These are phyloP conservation scores for Tiaroga cobitis DNA, from an alignment of 2,797 vertebrate species.

Conservation along the genomic window DNA sequence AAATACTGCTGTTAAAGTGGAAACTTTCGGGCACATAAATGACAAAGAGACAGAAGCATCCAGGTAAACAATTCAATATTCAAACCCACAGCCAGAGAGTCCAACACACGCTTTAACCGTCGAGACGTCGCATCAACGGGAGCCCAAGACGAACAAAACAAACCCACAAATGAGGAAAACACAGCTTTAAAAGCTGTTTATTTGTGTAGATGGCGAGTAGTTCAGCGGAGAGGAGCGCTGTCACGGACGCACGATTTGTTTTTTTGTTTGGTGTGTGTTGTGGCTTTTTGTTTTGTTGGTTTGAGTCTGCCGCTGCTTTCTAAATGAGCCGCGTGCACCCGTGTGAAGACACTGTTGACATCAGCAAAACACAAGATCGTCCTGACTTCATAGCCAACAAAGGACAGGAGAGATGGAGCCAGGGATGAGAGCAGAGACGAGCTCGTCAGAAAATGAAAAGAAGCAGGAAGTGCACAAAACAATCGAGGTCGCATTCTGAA, in stretches of 20 bases:
- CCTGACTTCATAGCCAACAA: constrained; percentile 56
- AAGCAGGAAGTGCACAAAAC: constrained; percentile 53
- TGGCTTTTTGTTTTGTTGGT: constrained; percentile 55
- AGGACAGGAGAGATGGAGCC: constrained; percentile 61
- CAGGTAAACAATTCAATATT: constrained; percentile 52
- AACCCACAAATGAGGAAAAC: constrained; percentile 4
- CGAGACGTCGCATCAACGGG: neutral
- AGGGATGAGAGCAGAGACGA: constrained; percentile 68
- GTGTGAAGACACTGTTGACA: constrained; percentile 82
- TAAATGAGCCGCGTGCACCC: constrained; percentile 75
- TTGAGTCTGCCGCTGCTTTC: constrained; percentile 67
- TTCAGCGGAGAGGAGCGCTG: constrained; percentile 55
- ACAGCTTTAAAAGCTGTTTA: constrained; percentile 49
- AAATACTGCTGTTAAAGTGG: neutral
- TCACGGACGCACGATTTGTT: constrained; percentile 67
- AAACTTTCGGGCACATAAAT: constrained; percentile 41
- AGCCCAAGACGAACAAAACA: constrained; percentile 8
- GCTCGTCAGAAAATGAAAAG: constrained; percentile 68
- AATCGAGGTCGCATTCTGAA: constrained; percentile 58
- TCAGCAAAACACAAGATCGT: constrained; percentile 74
- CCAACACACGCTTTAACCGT: neutral
- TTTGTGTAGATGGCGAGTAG: constrained; percentile 52
- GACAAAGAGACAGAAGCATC: constrained; percentile 41
- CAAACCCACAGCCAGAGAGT: constrained; percentile 32
- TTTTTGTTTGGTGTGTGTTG: constrained; percentile 55